Percentiles rank a stretch among this genome's conserved stretches.
Evolutionary conservation across 2,888 invertebrate species (phyloP).

Genomic region (Prosapia bicincta): DNA sequence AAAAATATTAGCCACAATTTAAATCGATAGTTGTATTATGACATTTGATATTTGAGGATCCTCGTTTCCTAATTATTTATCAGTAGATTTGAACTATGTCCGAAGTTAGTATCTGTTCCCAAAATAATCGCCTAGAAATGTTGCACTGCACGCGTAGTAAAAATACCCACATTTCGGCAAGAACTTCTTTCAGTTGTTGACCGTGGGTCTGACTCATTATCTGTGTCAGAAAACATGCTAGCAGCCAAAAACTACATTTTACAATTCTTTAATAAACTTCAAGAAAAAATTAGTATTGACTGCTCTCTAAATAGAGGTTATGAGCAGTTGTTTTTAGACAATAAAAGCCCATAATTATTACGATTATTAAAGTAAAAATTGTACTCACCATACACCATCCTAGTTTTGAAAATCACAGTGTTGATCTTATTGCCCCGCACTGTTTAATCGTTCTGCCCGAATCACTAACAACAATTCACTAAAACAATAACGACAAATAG

Average conservation of each 20-base stretch:
- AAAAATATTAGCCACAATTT: too few species aligned
- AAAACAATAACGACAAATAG: conserved; percentile 1
- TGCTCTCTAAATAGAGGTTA: too few species aligned
- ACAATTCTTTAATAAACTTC: background rate
- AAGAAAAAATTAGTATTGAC: too few species aligned
- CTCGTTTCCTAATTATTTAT: background rate
- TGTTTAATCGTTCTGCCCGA: background rate
- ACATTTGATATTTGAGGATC: background rate
- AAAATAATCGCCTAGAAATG: conserved; percentile 2
- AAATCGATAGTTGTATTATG: too few species aligned
- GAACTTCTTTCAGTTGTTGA: conserved; percentile 2
- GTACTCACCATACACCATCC: background rate
- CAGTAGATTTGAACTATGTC: background rate
- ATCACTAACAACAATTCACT: background rate
- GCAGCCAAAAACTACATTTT: background rate
- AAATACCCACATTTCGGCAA: background rate
- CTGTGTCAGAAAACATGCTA: background rate
- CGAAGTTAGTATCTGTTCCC: background rate
- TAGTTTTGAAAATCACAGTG: background rate
- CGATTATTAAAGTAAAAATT: too few species aligned
- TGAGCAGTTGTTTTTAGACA: too few species aligned
- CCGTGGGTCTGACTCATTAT: background rate
- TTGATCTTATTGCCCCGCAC: background rate
- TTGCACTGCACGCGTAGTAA: background rate
- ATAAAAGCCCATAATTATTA: too few species aligned